Evolutionary conservation across 2,113 vertebrate species (phyloP).

Genomic region (Diadophis punctatus): DNA sequence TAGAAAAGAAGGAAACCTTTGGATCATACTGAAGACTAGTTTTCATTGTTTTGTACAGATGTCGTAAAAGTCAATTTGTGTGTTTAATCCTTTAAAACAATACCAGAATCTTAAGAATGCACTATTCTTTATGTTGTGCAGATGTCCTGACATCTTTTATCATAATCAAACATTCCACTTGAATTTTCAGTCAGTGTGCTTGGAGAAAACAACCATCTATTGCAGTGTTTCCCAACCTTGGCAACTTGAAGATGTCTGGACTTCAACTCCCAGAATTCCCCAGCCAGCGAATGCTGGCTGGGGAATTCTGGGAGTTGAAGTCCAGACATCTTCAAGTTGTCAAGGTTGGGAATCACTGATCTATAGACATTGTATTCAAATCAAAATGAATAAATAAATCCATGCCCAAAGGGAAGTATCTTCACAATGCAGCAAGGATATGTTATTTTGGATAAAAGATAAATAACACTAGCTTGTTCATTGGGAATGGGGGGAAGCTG

Average conservation of each 20-base stretch:
- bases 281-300: too few species aligned
- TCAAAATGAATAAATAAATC: conserved; percentile 1
- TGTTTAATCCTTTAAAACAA: conserved; percentile 20
- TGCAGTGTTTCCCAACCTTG: too few species aligned
- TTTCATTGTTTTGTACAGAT: conserved; percentile 16
- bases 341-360: too few species aligned
- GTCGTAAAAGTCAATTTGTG: background rate
- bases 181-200: background rate
- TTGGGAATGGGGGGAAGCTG: background rate
- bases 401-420: background rate
- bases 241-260: too few species aligned
- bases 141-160: conserved; percentile 55
- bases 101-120: conserved; percentile 5
- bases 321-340: too few species aligned
- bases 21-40: background rate
- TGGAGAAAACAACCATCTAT: conserved; percentile 7
- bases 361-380: accelerated
- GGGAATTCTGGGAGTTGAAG: too few species aligned
- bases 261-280: too few species aligned
- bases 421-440: conserved; percentile 27
- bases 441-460: background rate
- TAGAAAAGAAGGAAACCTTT: background rate
- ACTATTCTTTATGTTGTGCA: background rate
- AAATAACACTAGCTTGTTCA: background rate
- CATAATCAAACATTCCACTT: conserved; percentile 44